These are phyloP conservation scores for Agrochola litura DNA, from an alignment of 2,888 invertebrate genomes.

Conservation along the genomic window DNA sequence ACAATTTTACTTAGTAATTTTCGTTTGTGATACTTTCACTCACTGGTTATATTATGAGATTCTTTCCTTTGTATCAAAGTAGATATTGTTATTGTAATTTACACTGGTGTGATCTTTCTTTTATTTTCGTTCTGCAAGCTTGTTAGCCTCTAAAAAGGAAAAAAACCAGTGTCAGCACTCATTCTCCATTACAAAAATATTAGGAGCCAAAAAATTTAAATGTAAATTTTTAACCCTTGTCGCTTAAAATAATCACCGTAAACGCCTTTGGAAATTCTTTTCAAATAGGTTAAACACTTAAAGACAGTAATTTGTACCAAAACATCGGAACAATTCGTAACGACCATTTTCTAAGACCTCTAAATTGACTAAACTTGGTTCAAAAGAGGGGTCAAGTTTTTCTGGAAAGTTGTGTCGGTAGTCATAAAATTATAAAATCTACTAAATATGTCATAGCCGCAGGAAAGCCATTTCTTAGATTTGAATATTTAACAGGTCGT, in stretches of 20 bases:
- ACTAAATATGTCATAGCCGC: slow-evolving; percentile 82
- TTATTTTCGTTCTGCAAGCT: background rate
- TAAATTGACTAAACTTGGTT: background rate
- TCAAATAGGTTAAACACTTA: slow-evolving; percentile 80
- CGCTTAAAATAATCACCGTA: slow-evolving; percentile 69
- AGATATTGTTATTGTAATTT: too few relatives aligned
- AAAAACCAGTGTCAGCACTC: slow-evolving; percentile 4
- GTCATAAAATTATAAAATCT: slow-evolving; percentile 79
- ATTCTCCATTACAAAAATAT: slow-evolving; percentile 20
- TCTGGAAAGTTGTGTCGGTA: slow-evolving; percentile 69
- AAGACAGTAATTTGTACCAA: slow-evolving; percentile 78
- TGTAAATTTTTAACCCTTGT: slow-evolving; percentile 73
- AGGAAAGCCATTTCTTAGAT: slow-evolving; percentile 76
- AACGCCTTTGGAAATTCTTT: slow-evolving; percentile 75
- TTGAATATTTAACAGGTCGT: slow-evolving; percentile 78
- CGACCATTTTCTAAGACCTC: slow-evolving; percentile 36
- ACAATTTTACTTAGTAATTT: background rate
- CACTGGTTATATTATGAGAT: too few relatives aligned
- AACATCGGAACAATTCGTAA: slow-evolving; percentile 67
- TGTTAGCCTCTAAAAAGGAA: background rate
- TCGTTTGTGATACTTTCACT: too few relatives aligned
- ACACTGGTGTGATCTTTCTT: background rate
- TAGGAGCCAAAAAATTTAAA: slow-evolving; percentile 63
- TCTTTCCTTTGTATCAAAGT: too few relatives aligned
- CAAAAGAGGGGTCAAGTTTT: slow-evolving; percentile 25